Percentiles rank a stretch among this genome's conserved stretches.
phyloP scores from a whole-genome alignment of 2,888 invertebrate genomes.

The Ramazzottius varieornatus region DNA sequence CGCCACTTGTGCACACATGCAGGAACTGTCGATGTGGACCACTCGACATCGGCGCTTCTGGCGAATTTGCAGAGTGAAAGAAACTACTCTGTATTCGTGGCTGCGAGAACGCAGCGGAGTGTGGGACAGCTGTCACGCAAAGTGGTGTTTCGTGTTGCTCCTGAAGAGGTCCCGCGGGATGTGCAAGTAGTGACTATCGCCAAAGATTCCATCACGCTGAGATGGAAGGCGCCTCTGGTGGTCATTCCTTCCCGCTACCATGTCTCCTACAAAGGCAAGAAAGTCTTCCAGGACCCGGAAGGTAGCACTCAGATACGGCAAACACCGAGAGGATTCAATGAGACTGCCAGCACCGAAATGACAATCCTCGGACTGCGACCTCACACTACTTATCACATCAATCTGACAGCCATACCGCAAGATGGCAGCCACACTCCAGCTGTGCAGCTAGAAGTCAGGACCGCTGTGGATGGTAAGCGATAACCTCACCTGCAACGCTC shows the following conservation, averaged over 20 bases:
- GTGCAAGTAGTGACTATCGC: conserved; percentile 65
- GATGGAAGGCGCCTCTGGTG: conserved; percentile 57
- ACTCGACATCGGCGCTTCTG: background rate
- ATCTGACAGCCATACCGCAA: conserved; percentile 57
- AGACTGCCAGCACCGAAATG: conserved; percentile 27
- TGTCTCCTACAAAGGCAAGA: conserved; percentile 56
- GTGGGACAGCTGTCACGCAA: conserved; percentile 64
- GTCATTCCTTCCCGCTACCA: conserved; percentile 31
- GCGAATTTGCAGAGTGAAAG: conserved; percentile 23
- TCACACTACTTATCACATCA: conserved; percentile 76
- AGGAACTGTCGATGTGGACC: background rate
- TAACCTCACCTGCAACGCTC: too few species aligned
- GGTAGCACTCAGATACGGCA: conserved; percentile 60
- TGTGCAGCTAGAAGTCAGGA: conserved; percentile 70
- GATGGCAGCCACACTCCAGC: conserved; percentile 59
- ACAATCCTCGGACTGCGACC: conserved; percentile 36
- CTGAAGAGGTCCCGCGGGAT: conserved; percentile 68
- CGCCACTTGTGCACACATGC: background rate
- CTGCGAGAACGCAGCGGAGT: conserved; percentile 41
- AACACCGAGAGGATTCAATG: background rate
- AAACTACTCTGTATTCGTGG: conserved; percentile 67
- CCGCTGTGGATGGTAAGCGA: conserved; percentile 60
- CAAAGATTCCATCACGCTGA: conserved; percentile 70
- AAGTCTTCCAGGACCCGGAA: conserved; percentile 74
- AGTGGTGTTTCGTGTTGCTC: conserved; percentile 27